Base-by-base conservation (phyloP, 2,113 vertebrate genomes). In the Phoenicopterus ruber region DNA sequence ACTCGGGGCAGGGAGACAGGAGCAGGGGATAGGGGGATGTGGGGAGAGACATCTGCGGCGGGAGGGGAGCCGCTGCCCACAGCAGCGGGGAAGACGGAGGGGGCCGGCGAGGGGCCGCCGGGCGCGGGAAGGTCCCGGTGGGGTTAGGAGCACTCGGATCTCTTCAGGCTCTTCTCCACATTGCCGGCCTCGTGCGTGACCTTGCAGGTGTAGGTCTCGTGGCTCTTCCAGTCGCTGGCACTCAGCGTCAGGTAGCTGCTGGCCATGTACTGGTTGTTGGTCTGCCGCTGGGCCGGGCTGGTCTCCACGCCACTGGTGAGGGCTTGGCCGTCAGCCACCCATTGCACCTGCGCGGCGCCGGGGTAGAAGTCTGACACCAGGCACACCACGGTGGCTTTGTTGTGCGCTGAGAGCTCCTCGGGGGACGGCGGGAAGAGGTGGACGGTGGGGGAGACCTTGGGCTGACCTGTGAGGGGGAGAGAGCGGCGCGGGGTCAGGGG, bases 241-340 rank as follows among this genome's bases (percentile, higher is more conserved):
- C 5, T 4, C 91, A 98, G 1, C 0, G 20, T 11, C 88, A 98
- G 91, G 83, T 97, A 90, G 82, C 98, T 98, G 96, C 95, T 98
- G 86, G 90, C 88, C 49, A 90, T 24, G 96, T 96, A 98, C 49
- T 86, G 5, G 57, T 3, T 76, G 70, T 98, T 87, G 54, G 24
- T 63, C 82, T 97, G 97, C 47, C 31, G 77, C 91, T 88, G 81
- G 15, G 82, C 0, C 47, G 0, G 14, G 38, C 93, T 93, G 59
- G 96, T 97, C 88, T 92, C 15, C 7, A 96, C n/a, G 0, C 69
- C 93, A 0, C 0, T 8, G 15, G 0, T 44, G 71, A 83, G 1
- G 31, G 19, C 0, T 0, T 0, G 2, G 26, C 90, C 94, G 1
- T 98, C 76, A 50, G 26, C 94, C 4, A 0, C 1, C 98, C 98